Percentiles rank a stretch among this genome's conserved stretches.
Conservation (phyloP, 1,140 invertebrate genomes). For the Dinothrombium tinctorium region DNA sequence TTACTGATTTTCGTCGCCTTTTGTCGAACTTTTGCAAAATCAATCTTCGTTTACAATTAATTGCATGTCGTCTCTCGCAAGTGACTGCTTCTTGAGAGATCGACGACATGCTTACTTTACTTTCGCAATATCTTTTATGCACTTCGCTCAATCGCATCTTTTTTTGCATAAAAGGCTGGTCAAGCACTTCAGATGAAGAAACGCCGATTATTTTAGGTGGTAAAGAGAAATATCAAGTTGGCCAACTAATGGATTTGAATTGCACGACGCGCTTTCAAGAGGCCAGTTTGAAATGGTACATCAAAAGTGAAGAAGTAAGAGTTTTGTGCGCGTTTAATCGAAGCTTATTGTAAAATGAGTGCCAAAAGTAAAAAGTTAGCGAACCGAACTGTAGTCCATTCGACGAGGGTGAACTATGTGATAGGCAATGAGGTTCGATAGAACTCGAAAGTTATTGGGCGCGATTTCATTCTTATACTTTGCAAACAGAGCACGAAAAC, state of each 20-base stretch:
- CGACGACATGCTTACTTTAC: neutral
- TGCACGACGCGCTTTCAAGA: slow-evolving; percentile 28
- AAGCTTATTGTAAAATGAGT: too few relatives aligned
- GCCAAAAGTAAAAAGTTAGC: too few relatives aligned
- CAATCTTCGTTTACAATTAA: neutral
- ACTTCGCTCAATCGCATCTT: neutral
- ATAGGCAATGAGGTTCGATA: too few relatives aligned
- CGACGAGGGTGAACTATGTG: too few relatives aligned
- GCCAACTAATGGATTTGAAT: slow-evolving; percentile 51
- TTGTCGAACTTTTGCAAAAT: neutral
- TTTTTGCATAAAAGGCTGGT: neutral
- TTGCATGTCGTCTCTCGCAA: neutral
- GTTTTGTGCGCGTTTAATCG: too few relatives aligned
- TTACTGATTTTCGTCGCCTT: neutral
- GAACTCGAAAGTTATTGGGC: too few relatives aligned
- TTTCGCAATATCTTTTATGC: neutral
- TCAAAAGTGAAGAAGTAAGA: slow-evolving; percentile 16
- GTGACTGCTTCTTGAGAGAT: neutral
- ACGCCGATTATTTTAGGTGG: slow-evolving; percentile 49
- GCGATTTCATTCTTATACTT: too few relatives aligned
- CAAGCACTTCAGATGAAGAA: neutral
- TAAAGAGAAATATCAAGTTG: slow-evolving; percentile 46
- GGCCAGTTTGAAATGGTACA: slow-evolving; percentile 14
- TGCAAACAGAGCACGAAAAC: too few relatives aligned
- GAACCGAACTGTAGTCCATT: too few relatives aligned